Percentiles rank a stretch among this genome's conserved stretches.
phyloP scores from a whole-genome alignment of 2,797 vertebrate species.

The Pseudochirops cupreus region DNA sequence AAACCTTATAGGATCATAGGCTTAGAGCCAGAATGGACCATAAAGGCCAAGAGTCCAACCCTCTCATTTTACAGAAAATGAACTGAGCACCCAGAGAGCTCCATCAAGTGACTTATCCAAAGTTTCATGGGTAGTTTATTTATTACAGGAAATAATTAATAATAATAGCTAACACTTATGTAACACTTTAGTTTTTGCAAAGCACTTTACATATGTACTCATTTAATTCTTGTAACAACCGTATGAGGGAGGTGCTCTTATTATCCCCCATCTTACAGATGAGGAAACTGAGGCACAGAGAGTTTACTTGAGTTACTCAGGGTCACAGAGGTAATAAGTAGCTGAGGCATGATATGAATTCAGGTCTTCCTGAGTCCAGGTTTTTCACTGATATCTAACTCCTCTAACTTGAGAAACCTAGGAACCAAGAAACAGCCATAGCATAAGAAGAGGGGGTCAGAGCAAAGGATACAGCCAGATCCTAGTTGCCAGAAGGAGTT shows the following conservation, averaged over 20 bases:
- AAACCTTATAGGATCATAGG: not conserved
- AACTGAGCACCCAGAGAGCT: not conserved
- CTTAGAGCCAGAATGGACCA: not conserved
- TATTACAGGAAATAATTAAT: not conserved
- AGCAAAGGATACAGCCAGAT: too few relatives aligned
- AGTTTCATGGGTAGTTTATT: not conserved
- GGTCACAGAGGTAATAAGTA: not conserved
- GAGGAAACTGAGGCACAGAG: not conserved
- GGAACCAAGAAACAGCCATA: too few relatives aligned
- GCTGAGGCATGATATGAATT: not conserved
- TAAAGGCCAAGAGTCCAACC: not conserved
- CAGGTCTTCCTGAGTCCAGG: too few relatives aligned
- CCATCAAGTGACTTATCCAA: not conserved
- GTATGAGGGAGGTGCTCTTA: not conserved
- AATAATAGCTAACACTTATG: not conserved
- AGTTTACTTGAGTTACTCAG: not conserved
- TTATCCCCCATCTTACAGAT: not conserved
- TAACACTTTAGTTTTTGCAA: not conserved
- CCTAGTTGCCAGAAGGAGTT: too few relatives aligned
- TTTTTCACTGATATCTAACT: too few relatives aligned
- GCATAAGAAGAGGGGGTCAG: too few relatives aligned
- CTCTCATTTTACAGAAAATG: not conserved
- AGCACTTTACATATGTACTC: not conserved
- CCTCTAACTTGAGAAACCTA: too few relatives aligned
- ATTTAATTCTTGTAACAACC: not conserved